These are phyloP conservation scores for Nemapogon koenigi DNA, from an alignment of 2,888 invertebrate species.

Conservation along the genomic window DNA sequence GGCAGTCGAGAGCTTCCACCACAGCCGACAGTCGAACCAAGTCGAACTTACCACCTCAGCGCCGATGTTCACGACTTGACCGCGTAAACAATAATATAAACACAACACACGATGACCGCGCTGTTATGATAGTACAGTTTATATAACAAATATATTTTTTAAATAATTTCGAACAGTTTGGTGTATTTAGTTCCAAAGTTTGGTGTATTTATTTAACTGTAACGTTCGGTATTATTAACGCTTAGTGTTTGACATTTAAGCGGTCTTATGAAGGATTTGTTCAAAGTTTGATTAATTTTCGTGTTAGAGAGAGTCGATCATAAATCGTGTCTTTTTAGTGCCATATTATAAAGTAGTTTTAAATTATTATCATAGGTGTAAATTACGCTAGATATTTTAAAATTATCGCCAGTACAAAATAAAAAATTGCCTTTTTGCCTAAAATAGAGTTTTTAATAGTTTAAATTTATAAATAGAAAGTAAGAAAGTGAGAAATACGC, in stretches of 20 bases:
- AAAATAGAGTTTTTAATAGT: constrained; percentile 18
- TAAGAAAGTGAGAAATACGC: constrained; percentile 14
- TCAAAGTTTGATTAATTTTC: constrained; percentile 13
- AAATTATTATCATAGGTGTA: constrained; percentile 22
- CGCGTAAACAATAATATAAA: constrained; percentile 46
- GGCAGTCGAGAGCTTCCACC: constrained; percentile 12
- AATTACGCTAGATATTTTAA: constrained; percentile 33
- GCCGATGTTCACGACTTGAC: constrained; percentile 9
- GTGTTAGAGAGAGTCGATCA: constrained; percentile 23
- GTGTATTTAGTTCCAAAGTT: constrained; percentile 19
- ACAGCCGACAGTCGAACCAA: constrained; percentile 7
- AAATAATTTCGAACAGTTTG: constrained; percentile 6
- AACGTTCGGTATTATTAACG: constrained; percentile 6
- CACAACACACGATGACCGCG: constrained; percentile 36
- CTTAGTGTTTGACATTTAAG: constrained; percentile 9
- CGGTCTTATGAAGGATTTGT: too few relatives aligned
- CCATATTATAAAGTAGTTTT: constrained; percentile 32
- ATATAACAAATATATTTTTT: constrained; percentile 1
- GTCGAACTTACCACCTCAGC: constrained; percentile 2
- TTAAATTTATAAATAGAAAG: constrained; percentile 20
- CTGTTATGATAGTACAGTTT: too few relatives aligned
- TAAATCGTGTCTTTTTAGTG: constrained; percentile 61
- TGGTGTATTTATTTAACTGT: constrained; percentile 37
- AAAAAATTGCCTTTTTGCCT: constrained; percentile 47
- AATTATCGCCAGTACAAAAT: constrained; percentile 56